These are phyloP conservation scores for Diaperis boleti DNA, from an alignment of 2,888 invertebrate species.

Conservation along the genomic window DNA sequence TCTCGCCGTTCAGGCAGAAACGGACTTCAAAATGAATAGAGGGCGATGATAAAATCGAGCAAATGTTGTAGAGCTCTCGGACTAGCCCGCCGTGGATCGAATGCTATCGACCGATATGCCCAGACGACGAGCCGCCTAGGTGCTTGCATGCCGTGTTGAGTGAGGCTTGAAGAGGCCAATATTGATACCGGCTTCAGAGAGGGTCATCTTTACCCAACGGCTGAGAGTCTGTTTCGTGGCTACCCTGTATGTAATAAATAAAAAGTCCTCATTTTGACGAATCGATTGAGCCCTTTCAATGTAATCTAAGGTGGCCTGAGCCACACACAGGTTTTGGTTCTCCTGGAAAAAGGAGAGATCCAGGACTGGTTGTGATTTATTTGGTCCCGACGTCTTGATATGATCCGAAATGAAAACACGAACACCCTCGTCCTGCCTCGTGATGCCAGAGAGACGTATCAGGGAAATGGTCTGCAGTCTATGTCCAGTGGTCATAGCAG, in stretches of 20 bases:
- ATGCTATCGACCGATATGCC: too few species aligned
- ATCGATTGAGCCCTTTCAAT: background rate
- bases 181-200: too few species aligned
- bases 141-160: too few species aligned
- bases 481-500: background rate
- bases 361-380: background rate
- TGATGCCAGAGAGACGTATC: background rate
- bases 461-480: background rate
- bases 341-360: background rate
- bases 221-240: too few species aligned
- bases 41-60: too few species aligned
- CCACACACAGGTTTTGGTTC: background rate
- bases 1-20: too few species aligned
- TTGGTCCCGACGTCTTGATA: background rate
- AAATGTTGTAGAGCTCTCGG: too few species aligned
- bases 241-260: background rate
- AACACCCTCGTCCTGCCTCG: background rate
- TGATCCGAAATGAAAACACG: background rate
- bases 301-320: background rate
- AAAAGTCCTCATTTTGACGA: background rate
- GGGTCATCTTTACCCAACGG: too few species aligned
- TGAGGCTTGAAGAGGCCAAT: too few species aligned
- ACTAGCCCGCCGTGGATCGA: too few species aligned
- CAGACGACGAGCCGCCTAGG: too few species aligned
- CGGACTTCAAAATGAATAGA: too few species aligned